A percentile compares a stretch with the other conserved stretches of the same genome.
These are phyloP conservation scores for Vulpes ferrilata DNA, from an alignment of 2,113 vertebrate species.

Conservation along the genomic window DNA sequence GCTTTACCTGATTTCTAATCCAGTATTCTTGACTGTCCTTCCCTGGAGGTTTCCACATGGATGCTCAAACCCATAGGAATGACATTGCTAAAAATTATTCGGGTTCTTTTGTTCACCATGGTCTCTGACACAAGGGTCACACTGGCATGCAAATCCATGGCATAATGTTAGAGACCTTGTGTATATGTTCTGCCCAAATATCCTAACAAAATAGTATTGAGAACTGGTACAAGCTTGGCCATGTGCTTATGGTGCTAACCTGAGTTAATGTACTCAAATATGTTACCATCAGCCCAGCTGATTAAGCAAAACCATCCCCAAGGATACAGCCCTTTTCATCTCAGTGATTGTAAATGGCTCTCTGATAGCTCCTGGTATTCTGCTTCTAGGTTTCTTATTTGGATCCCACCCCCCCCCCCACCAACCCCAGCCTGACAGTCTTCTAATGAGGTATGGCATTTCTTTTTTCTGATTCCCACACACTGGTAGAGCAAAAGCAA, in stretches of 20 bases:
- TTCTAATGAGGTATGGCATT: neutral
- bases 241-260: neutral
- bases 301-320: neutral
- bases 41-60: neutral
- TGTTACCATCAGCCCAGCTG: neutral
- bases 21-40: neutral
- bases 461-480: conserved; percentile 27
- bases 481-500: neutral
- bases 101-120: neutral
- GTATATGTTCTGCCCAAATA: neutral
- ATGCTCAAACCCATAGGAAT: neutral
- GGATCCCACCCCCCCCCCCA: too few species aligned
- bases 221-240: neutral
- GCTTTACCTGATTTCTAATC: neutral
- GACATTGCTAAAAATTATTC: neutral
- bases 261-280: neutral
- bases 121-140: neutral
- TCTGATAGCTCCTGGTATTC: neutral
- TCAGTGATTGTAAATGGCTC: neutral
- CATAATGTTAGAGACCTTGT: neutral
- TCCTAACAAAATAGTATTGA: neutral
- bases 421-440: neutral
- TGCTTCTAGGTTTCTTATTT: neutral
- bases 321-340: neutral
- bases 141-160: neutral